Conservation (phyloP, 1,140 invertebrate genomes). For the Eulimnadia texana region DNA sequence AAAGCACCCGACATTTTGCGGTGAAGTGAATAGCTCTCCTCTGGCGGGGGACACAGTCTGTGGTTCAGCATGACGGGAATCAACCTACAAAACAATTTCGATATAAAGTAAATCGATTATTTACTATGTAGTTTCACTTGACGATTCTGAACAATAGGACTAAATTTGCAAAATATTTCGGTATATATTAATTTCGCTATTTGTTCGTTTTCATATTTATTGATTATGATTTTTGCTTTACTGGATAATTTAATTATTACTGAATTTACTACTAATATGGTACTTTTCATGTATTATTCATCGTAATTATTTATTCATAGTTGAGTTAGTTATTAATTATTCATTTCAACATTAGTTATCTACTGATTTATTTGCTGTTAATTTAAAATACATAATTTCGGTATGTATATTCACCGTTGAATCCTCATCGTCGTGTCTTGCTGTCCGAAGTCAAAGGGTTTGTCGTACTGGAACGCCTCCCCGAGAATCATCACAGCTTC, state of each 20-base stretch:
- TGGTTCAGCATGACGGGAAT: conserved; percentile 93
- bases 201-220: too few relatives aligned
- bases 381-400: not conserved
- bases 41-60: conserved; percentile 87
- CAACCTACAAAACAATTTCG: conserved; percentile 32
- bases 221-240: too few relatives aligned
- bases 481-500: conserved; percentile 91
- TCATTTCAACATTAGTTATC: not conserved
- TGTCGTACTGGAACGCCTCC: conserved; percentile 65
- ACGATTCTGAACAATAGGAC: too few relatives aligned
- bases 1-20: conserved; percentile 96
- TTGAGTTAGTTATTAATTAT: too few relatives aligned
- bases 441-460: conserved; percentile 72
- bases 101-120: too few relatives aligned
- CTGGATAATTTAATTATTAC: too few relatives aligned
- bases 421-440: conserved; percentile 66
- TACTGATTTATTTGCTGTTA: not conserved
- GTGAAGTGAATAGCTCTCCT: conserved; percentile 97
- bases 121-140: too few relatives aligned
- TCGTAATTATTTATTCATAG: too few relatives aligned
- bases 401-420: conserved; percentile 33
- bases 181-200: too few relatives aligned
- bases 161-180: too few relatives aligned
- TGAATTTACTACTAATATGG: too few relatives aligned
- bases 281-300: too few relatives aligned